phyloP scores from a whole-genome alignment of 2,888 invertebrate genomes.

The Orthosia gracilis region DNA sequence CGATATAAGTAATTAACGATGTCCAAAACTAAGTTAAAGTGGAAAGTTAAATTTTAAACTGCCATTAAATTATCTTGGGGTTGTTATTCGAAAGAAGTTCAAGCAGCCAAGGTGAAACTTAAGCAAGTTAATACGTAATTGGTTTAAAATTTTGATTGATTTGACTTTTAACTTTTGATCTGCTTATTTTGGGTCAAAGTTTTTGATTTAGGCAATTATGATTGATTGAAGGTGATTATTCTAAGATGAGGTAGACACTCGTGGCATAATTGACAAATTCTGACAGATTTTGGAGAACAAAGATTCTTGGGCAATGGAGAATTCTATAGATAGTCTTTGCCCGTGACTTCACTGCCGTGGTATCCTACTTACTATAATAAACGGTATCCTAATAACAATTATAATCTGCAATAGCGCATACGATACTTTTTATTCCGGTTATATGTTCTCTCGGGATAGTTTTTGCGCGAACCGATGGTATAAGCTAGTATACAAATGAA shows the following conservation, averaged over 20 bases:
- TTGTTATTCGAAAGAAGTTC: slow-evolving; percentile 75
- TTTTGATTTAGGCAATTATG: slow-evolving; percentile 62
- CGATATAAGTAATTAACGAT: slow-evolving; percentile 70
- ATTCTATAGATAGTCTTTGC: not conserved
- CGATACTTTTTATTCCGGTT: no score
- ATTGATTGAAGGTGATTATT: slow-evolving; percentile 60
- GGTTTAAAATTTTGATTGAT: slow-evolving; percentile 79
- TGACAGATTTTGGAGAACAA: not conserved
- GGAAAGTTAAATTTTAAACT: slow-evolving; percentile 74
- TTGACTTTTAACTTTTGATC: slow-evolving; percentile 67
- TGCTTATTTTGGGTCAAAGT: slow-evolving; percentile 62
- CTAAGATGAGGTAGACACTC: slow-evolving; percentile 8
- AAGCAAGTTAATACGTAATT: slow-evolving; percentile 66
- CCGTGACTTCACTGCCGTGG: no score
- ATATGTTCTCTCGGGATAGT: no score
- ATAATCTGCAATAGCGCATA: no score
- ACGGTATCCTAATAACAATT: no score
- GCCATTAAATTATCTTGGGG: slow-evolving; percentile 67
- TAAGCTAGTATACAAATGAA: no score
- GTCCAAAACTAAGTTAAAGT: slow-evolving; percentile 72
- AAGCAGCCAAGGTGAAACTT: slow-evolving; percentile 68
- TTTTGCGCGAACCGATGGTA: no score
- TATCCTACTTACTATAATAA: no score
- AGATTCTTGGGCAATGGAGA: not conserved
- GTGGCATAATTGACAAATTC: slow-evolving; percentile 6